Evolutionary conservation across 2,888 invertebrate genomes (phyloP), one percentile per base, ranked within the genome.

Genomic region (Dasysyrphus albostriatus): DNA sequence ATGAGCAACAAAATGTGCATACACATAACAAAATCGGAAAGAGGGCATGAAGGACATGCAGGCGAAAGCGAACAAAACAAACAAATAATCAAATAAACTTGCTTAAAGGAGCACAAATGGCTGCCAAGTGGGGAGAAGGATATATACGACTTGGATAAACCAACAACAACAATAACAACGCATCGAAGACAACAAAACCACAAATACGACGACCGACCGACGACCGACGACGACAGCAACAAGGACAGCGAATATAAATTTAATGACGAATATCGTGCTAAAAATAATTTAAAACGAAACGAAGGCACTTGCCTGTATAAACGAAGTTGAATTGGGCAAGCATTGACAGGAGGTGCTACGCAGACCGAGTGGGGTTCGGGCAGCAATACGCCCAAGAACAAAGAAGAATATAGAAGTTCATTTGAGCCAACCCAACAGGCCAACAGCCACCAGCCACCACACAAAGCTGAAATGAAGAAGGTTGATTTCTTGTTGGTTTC

Each of bases 211-310:
- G 54, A 61, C 61, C 58, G 59, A 37, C 24, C 3, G 10, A 63
- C 39, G 39, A 63, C 70, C 39, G 3, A 63, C 63, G n/a, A 61
- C 70, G 72, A 51, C 72, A 54, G 54, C 63, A 47, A 77, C 63
- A 72, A 75, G 70, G 72, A 75, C 72, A 72, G 61, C 42, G 78
- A 78, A 79, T 84, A 79, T 84, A 74, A 74, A 29, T 87, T 79
- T 83, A 83, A 83, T 87, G 83, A 87, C 83, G 87, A 79, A 87
- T 75, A 75, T 75, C 58, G 79, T 72, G 87, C 83, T 83, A 79
- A 79, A 87, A 87, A 83, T 87, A 83, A 83, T 87, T 87, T 87
- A 79, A 83, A 78, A 32, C 19, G 5, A 67, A 78, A 34, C 70
- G 65, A 75, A 83, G 72, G 77, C 73, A 77, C 58, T 70, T 80